These are phyloP conservation scores for Drosophila malerkotliana DNA, from an alignment of 1,140 invertebrate species.

Conservation along the genomic window DNA sequence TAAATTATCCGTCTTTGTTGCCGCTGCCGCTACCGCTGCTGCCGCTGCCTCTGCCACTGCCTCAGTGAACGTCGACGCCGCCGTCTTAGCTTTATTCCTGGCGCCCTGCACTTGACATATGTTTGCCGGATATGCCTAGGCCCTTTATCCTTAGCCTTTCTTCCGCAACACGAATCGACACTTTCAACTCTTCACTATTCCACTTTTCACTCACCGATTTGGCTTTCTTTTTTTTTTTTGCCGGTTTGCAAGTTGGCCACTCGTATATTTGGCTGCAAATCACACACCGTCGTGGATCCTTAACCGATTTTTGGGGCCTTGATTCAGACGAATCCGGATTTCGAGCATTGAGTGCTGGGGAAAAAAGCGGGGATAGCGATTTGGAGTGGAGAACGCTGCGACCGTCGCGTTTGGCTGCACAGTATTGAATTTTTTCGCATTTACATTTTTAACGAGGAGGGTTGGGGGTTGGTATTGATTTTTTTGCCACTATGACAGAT, in stretches of 20 bases:
- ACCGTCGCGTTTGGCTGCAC: constrained; percentile 76
- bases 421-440: constrained; percentile 83
- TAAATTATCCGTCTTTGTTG: constrained; percentile 36
- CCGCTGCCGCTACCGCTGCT: constrained; percentile 15
- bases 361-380: constrained; percentile 34
- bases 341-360: constrained; percentile 30
- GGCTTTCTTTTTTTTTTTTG: constrained; percentile 14
- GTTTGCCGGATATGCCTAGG: constrained; percentile 33
- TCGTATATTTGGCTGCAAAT: constrained; percentile 30
- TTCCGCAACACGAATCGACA: neutral
- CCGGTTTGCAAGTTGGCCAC: constrained; percentile 35
- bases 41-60: constrained; percentile 10
- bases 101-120: constrained; percentile 50
- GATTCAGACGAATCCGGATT: constrained; percentile 2
- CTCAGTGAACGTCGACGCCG: constrained; percentile 18
- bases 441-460: constrained; percentile 82
- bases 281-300: constrained; percentile 17
- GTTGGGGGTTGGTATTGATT: constrained; percentile 80
- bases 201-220: constrained; percentile 32
- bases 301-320: constrained; percentile 10
- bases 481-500: constrained; percentile 70
- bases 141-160: constrained; percentile 8
- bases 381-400: constrained; percentile 61
- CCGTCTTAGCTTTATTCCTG: constrained; percentile 37
- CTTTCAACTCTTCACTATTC: neutral